Base-by-base conservation (phyloP, 2,797 vertebrate species). In the Sebastes nivosus region DNA sequence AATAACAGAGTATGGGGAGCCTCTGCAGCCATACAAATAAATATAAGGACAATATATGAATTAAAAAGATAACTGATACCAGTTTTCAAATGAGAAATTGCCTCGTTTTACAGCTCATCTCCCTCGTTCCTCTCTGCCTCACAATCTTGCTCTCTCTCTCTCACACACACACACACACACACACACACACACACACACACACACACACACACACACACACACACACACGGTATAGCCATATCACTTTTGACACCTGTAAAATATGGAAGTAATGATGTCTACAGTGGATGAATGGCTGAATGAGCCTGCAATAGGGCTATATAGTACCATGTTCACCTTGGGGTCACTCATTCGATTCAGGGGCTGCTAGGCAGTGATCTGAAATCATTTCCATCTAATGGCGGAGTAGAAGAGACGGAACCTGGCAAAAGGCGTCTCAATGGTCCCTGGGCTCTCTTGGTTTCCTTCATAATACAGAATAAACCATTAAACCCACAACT, bases 181-280 rank as follows among this genome's bases (percentile, higher is more conserved):
- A 46, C 20, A 36, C 61, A 36, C 34, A 25, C 63, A 18, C 63
- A 16, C 63, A 24, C 63, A 18, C 63, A 25, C 64, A 42, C 63
- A 46, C 63, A 65, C 63, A 29, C 50, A 27, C 66, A 22, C 70
- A 38, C 65, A 63, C 63, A 46, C 66, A 30, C 55, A 5, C 71
- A 18, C 55, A 65, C 61, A 27, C 25, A 6, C 59, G 46, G 18
- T 69, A 38, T 20, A 83, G 73, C 79, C 78, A 80, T 88, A 89
- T 93, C 82, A 84, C 67, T 88, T 91, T 85, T 84, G 91, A 90
- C 88, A 87, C 90, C 89, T 94, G 91, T 94, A 93, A 95, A 93
- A 92, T 91, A 92, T 89, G 88, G 82, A 90, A 90, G 87, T 93
- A 92, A 95, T 92, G 90, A 88, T 92, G 88, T 94, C 92, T 92